Percentiles rank a stretch among this genome's conserved stretches.
Evolutionary conservation across 2,797 vertebrate species (phyloP).

Genomic region (Fundulus diaphanus): DNA sequence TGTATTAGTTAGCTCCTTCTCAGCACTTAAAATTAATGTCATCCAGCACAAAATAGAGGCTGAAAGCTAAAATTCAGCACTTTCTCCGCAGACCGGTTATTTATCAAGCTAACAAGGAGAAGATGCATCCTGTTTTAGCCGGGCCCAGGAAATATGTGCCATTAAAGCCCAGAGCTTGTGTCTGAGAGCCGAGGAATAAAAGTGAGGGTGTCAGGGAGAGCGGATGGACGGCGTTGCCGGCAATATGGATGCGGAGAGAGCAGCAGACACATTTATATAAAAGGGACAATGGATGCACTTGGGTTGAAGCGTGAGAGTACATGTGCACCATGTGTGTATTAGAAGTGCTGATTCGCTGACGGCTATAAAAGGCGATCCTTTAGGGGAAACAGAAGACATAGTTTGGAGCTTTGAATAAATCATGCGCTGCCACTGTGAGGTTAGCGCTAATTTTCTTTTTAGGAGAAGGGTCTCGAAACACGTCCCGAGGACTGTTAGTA

Average conservation of each 20-base stretch:
- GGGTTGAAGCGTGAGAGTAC: conserved; percentile 35
- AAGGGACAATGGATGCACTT: conserved; percentile 58
- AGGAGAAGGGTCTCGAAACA: conserved; percentile 64
- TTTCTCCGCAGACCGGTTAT: conserved; percentile 97
- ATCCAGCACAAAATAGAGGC: conserved; percentile 96
- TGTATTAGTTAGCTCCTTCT: conserved; percentile 92
- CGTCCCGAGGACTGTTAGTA: conserved; percentile 74
- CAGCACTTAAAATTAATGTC: conserved; percentile 98
- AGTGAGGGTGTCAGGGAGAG: conserved; percentile 76
- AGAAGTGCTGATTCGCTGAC: conserved; percentile 72
- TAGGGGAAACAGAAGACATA: conserved; percentile 70
- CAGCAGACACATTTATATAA: conserved; percentile 74
- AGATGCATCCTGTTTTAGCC: conserved; percentile 86
- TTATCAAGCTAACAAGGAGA: conserved; percentile 99
- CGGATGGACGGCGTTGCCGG: conserved; percentile 69
- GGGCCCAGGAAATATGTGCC: conserved; percentile 89
- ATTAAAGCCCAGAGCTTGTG: conserved; percentile 96
- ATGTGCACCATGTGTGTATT: conserved; percentile 57
- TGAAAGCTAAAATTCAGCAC: conserved; percentile 97
- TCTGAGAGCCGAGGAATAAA: conserved; percentile 89
- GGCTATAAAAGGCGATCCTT: conserved; percentile 73
- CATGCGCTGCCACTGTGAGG: conserved; percentile 65
- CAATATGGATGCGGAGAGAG: conserved; percentile 74
- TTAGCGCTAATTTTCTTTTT: conserved; percentile 72
- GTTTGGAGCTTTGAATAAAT: conserved; percentile 78